Evolutionary conservation across 2,888 invertebrate species (phyloP), one percentile per base, ranked within the genome.

Genomic region (Tetrapedia diversipes): DNA sequence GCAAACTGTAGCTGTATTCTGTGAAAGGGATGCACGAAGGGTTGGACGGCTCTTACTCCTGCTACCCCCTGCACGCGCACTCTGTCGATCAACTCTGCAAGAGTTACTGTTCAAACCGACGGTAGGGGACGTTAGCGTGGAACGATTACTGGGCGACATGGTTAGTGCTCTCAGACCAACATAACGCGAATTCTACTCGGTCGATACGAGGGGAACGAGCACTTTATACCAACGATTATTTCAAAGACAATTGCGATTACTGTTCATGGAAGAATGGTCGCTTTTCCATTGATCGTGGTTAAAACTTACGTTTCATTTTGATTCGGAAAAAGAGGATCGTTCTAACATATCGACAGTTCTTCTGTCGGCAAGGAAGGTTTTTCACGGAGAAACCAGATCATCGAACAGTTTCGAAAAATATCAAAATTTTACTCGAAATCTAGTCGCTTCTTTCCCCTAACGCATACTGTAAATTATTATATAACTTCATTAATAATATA

Each of bases 41-140:
- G 95, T 97, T 82, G 96, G 96, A 0, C 95, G 95, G 82, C 92
- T 97, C 2, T 93, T 97, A 82, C 92, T 97, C 2, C 93, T 96
- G 1, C 91, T 97, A 65, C 96, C 97, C 1, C 94, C 94, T 27
- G 93, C 94, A 34, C 94, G 92, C 70, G 92, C 90, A 14, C 92
- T 94, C 49, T 92, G 92, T 73, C 92, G 94, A 0, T 89, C 91
- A 27, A 93, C 93, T 4, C 92, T 95, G 0, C 94, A 95, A 85
- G 95, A 96, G 82, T 92, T 97, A 14, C 94, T 98, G 73, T 97
- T 98, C 92, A 94, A 95, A 72, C 95, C 95, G 80, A 96, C 96
- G 0, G 95, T 96, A 67, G 96, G 96, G 14, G 94, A 95, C 83
- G 95, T 95, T 37, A 94, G 95, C 19, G 95, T 96, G 39, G 95